Percentiles rank a stretch among this genome's conserved stretches.
These are phyloP conservation scores for Azemiops feae DNA, from an alignment of 2,113 vertebrate species.

Conservation along the genomic window DNA sequence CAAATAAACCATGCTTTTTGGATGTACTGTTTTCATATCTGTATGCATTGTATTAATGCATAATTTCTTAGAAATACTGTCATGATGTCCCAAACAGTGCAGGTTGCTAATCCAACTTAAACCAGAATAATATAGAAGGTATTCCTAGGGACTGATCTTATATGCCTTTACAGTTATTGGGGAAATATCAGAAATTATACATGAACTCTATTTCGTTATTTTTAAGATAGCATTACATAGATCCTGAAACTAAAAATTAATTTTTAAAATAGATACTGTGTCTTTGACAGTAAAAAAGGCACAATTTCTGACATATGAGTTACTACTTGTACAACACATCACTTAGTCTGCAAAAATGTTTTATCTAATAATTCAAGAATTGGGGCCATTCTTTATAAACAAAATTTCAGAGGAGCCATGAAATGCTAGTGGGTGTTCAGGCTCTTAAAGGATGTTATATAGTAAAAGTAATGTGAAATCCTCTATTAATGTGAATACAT, in stretches of 20 bases:
- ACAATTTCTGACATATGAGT: neutral
- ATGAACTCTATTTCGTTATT: neutral
- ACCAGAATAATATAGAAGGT: neutral
- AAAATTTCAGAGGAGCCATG: neutral
- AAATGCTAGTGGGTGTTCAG: neutral
- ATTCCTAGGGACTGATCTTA: neutral
- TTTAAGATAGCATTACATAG: neutral
- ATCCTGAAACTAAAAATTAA: neutral
- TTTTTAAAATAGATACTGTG: neutral
- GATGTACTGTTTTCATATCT: neutral
- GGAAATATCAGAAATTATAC: neutral
- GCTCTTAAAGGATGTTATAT: neutral
- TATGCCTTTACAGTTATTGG: neutral
- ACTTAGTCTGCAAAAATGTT: neutral
- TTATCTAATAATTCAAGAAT: neutral
- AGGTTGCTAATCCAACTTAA: neutral
- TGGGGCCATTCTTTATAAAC: neutral
- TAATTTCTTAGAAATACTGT: neutral
- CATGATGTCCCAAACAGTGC: neutral
- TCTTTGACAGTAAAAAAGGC: neutral
- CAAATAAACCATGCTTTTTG: neutral
- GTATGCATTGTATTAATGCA: neutral
- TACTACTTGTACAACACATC: neutral
- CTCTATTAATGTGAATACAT: neutral
- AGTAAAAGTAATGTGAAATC: neutral